Conservation (phyloP, 2,113 vertebrate genomes). For the Urocolius indicus region DNA sequence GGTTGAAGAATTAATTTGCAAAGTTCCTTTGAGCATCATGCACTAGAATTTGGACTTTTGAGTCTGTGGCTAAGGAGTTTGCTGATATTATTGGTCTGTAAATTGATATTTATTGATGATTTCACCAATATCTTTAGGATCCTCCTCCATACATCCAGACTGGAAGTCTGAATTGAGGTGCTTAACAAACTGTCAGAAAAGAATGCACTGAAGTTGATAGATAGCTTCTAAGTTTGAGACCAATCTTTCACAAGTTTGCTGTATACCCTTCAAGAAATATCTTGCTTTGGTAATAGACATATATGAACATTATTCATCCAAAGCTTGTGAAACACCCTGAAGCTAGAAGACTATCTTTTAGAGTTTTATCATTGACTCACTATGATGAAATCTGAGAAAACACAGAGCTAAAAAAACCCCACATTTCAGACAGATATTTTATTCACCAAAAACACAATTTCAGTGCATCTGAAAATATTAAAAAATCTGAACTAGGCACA, state of each 20-base stretch:
- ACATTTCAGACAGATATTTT: neutral
- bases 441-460: neutral
- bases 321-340: neutral
- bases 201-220: neutral
- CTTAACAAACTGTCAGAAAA: neutral
- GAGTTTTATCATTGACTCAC: neutral
- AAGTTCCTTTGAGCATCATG: neutral
- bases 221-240: neutral
- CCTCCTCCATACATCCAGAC: neutral
- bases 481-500: neutral
- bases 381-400: neutral
- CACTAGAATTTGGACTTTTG: neutral
- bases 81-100: neutral
- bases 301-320: neutral
- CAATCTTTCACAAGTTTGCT: neutral
- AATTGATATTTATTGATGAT: neutral
- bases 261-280: neutral
- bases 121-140: neutral
- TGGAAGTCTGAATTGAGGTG: neutral
- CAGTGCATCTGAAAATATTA: neutral
- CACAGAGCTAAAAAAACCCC: neutral
- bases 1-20: neutral
- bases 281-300: neutral
- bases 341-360: neutral
- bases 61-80: neutral